A percentile compares a stretch with the other conserved stretches of the same genome.
Conservation (phyloP, 2,113 vertebrate species). For the Cyanocitta stelleri region DNA sequence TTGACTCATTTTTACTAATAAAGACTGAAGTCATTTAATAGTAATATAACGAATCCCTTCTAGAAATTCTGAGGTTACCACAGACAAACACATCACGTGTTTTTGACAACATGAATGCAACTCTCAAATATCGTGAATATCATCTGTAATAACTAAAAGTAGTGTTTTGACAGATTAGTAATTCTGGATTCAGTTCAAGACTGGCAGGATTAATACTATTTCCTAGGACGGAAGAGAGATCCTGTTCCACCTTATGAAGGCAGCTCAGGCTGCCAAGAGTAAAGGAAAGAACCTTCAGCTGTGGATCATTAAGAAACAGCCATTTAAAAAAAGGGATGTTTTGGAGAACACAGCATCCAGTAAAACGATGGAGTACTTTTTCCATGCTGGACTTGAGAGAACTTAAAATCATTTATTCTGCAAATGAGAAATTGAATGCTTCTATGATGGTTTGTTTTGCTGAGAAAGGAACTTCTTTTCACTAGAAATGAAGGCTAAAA, state of each 20-base stretch:
- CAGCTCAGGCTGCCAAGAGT: background rate
- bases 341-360: background rate
- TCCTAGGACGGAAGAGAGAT: background rate
- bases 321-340: background rate
- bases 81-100: background rate
- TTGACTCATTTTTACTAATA: constrained; percentile 11
- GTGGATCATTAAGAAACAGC: background rate
- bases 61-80: background rate
- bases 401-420: background rate
- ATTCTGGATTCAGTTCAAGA: constrained; percentile 27
- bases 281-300: constrained; percentile 40
- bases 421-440: constrained; percentile 1
- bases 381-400: background rate
- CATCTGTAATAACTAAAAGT: background rate
- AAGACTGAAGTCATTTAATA: background rate
- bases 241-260: constrained; percentile 16
- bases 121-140: background rate
- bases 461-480: constrained; percentile 27
- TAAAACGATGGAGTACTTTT: background rate
- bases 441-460: background rate
- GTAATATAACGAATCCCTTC: background rate
- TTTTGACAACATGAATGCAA: background rate
- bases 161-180: background rate
- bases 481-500: background rate
- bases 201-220: constrained; percentile 11